Evolutionary conservation across 2,113 vertebrate species (phyloP).

Genomic region (Chloroceryle aenea): DNA sequence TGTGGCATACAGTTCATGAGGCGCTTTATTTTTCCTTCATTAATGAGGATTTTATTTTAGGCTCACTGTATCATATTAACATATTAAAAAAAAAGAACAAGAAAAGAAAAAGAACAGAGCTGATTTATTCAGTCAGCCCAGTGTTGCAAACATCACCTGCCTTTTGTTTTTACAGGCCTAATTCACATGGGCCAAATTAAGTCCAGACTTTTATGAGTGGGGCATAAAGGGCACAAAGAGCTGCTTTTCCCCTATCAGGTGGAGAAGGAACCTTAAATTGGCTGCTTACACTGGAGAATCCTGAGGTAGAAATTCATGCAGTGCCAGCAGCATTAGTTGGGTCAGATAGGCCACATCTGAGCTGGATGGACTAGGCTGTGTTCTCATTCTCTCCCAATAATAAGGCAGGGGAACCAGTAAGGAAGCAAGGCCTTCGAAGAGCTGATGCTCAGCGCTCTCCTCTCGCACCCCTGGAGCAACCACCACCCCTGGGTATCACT

Average conservation of each 20-base stretch:
- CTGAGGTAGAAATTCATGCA: slow-evolving; percentile 18
- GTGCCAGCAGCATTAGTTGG: slow-evolving; percentile 41
- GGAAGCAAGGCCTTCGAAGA: not conserved
- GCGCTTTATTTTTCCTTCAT: slow-evolving; percentile 17
- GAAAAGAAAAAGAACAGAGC: not conserved
- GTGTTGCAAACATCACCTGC: slow-evolving; percentile 29
- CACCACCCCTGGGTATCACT: not conserved
- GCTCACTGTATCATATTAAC: slow-evolving; percentile 54
- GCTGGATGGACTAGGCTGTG: not conserved
- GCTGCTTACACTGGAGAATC: slow-evolving; percentile 37
- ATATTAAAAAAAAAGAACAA: slow-evolving; percentile 8
- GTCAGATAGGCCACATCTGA: not conserved
- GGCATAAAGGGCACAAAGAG: slow-evolving; percentile 39
- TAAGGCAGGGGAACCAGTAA: not conserved
- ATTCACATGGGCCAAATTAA: slow-evolving; percentile 52
- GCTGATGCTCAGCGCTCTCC: not conserved
- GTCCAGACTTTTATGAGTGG: slow-evolving; percentile 26
- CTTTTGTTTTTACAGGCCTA: slow-evolving; percentile 51
- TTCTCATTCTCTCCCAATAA: not conserved
- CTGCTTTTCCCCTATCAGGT: slow-evolving; percentile 8
- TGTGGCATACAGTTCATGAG: slow-evolving; percentile 37
- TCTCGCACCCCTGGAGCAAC: not conserved
- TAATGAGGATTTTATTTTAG: slow-evolving; percentile 71
- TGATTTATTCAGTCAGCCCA: slow-evolving; percentile 22
- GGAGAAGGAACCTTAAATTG: slow-evolving; percentile 46